Percentiles rank a stretch among this genome's conserved stretches.
Evolutionary conservation across 2,797 vertebrate genomes (phyloP).

Genomic region (Philypnodon macrostomus): DNA sequence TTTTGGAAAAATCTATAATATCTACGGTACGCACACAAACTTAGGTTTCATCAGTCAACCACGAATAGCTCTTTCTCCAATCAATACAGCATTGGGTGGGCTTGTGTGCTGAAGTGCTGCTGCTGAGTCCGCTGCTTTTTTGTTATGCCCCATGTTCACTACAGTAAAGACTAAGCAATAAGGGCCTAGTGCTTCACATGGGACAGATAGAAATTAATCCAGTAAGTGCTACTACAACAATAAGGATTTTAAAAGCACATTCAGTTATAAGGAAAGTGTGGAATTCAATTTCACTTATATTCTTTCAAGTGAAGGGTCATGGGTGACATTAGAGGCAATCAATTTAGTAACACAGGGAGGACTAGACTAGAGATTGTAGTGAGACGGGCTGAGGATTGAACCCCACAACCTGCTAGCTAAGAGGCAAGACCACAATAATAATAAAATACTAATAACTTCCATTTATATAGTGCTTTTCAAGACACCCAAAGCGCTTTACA

Average conservation of each 20-base stretch:
- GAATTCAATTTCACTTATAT: too few relatives aligned
- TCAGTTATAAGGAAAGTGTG: too few relatives aligned
- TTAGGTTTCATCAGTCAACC: slow-evolving; percentile 23
- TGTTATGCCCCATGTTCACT: slow-evolving; percentile 8
- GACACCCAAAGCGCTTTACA: too few relatives aligned
- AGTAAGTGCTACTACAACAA: slow-evolving; percentile 3
- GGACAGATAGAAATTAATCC: slow-evolving; percentile 16
- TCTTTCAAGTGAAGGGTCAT: too few relatives aligned
- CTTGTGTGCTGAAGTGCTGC: slow-evolving; percentile 26
- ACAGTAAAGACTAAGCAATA: slow-evolving; percentile 12
- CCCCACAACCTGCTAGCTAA: too few relatives aligned
- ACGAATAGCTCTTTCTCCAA: slow-evolving; percentile 17
- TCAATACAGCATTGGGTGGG: slow-evolving; percentile 37
- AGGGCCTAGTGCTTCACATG: slow-evolving; percentile 13
- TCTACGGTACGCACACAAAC: slow-evolving; percentile 13
- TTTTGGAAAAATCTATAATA: slow-evolving; percentile 24
- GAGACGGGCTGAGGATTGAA: too few relatives aligned
- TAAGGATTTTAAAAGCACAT: background rate
- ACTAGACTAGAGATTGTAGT: too few relatives aligned
- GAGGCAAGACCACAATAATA: too few relatives aligned
- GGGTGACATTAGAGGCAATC: too few relatives aligned
- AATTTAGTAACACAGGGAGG: too few relatives aligned
- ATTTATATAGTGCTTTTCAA: too few relatives aligned
- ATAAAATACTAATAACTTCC: too few relatives aligned
- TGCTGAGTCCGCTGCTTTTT: slow-evolving; percentile 45